Conservation (phyloP, 2,888 invertebrate species). For the Podabrus alpinus region DNA sequence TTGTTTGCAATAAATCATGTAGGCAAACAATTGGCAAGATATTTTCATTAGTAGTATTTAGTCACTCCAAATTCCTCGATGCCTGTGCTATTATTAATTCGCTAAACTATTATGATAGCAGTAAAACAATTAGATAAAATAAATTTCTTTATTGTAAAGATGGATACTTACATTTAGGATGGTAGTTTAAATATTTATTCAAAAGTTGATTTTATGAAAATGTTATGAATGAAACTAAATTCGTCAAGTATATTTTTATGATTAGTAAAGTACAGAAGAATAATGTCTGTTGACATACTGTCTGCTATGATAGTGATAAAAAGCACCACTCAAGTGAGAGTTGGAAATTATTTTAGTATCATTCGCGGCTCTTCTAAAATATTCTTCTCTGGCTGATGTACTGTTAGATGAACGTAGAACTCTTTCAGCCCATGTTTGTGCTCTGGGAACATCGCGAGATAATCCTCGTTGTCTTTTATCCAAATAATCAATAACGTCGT, state of each 20-base stretch:
- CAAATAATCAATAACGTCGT: conserved; percentile 82
- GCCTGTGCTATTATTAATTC: conserved; percentile 8
- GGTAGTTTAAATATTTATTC: neutral
- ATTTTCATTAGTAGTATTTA: neutral
- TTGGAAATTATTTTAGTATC: conserved; percentile 61
- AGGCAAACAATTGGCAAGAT: conserved; percentile 6
- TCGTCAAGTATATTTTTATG: conserved; percentile 52
- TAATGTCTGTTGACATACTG: conserved; percentile 77
- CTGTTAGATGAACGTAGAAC: conserved; percentile 70
- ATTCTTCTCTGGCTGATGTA: conserved; percentile 50
- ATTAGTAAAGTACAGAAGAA: conserved; percentile 52
- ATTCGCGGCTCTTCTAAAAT: conserved; percentile 41
- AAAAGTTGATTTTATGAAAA: neutral
- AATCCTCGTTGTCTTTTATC: conserved; percentile 74
- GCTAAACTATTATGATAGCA: neutral
- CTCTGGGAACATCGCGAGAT: conserved; percentile 70
- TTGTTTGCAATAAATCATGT: conserved; percentile 7
- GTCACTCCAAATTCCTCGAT: conserved; percentile 3
- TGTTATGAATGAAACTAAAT: neutral
- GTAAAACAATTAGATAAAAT: neutral
- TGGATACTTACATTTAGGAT: neutral
- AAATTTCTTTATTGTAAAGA: neutral
- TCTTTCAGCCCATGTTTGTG: conserved; percentile 87
- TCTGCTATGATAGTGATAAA: conserved; percentile 76
- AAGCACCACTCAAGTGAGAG: conserved; percentile 68